phyloP scores from a whole-genome alignment of 2,888 invertebrate species.

The Romanomermis culicivorax region DNA sequence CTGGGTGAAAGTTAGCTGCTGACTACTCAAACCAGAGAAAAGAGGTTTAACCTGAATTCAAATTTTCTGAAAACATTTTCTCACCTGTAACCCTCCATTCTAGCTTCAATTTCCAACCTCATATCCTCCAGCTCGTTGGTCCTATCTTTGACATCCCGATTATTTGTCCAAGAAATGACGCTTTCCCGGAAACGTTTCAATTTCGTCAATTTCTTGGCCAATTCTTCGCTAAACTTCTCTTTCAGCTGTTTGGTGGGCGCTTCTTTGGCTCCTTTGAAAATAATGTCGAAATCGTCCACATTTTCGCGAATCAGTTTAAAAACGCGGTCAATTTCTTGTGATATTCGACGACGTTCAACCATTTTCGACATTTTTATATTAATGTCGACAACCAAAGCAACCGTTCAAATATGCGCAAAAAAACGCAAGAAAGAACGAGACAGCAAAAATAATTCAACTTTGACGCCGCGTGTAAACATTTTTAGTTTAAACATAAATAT shows the following conservation, averaged over 20 bases:
- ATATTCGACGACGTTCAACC: not conserved
- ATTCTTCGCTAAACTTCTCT: not conserved
- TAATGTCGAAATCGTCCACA: not conserved
- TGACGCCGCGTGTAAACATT: too few species aligned
- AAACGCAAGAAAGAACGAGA: too few species aligned
- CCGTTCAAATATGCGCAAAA: too few species aligned
- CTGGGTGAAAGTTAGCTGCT: too few species aligned
- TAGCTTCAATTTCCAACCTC: not conserved
- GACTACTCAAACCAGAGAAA: too few species aligned
- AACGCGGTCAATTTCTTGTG: not conserved
- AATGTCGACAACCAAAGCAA: too few species aligned
- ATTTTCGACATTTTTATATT: constrained; percentile 1
- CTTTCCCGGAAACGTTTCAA: constrained; percentile 2
- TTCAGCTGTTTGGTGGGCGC: constrained; percentile 1
- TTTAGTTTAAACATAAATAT: too few species aligned
- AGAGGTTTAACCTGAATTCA: too few species aligned
- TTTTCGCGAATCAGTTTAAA: not conserved
- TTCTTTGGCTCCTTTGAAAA: not conserved
- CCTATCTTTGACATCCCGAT: not conserved
- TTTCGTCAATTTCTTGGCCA: not conserved
- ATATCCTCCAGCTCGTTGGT: not conserved
- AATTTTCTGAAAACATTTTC: too few species aligned
- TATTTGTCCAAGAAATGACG: not conserved
- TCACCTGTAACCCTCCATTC: not conserved
- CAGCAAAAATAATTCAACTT: too few species aligned